These are phyloP conservation scores for Clupea harengus DNA, from an alignment of 2,113 vertebrate genomes.

Conservation along the genomic window DNA sequence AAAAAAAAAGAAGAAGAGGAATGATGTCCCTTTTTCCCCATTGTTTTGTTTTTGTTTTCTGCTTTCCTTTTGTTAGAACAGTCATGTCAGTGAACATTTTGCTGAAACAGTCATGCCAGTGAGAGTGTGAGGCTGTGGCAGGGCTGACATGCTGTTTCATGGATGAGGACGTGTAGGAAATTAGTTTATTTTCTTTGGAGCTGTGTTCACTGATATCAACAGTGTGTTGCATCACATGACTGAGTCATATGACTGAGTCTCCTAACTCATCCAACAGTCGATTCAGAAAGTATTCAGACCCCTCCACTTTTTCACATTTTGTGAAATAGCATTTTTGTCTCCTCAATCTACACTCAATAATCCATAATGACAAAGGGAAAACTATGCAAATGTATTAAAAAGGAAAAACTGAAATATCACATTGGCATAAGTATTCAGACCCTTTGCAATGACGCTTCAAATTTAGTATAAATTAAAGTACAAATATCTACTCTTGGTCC, in stretches of 20 bases:
- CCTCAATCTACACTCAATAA: no score
- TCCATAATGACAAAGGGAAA: no score
- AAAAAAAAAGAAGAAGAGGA: background rate
- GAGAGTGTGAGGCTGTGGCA: background rate
- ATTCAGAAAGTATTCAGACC: background rate
- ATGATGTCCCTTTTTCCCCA: background rate
- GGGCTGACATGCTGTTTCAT: background rate
- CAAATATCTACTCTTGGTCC: no score
- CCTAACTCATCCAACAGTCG: background rate
- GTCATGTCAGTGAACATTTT: background rate
- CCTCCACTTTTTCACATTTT: background rate
- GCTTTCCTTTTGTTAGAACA: background rate
- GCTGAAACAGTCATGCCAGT: background rate
- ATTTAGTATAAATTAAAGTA: no score
- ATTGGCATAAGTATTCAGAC: no score
- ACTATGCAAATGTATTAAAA: no score
- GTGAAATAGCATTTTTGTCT: background rate
- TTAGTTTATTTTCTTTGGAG: background rate
- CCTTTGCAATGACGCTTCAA: no score
- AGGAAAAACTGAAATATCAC: no score
- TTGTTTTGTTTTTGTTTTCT: background rate
- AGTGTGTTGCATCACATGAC: background rate
- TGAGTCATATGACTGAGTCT: background rate
- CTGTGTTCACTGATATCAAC: background rate
- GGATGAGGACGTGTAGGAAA: background rate